Evolutionary conservation across 2,113 vertebrate species (phyloP).

Genomic region (Pangasianodon hypophthalmus): DNA sequence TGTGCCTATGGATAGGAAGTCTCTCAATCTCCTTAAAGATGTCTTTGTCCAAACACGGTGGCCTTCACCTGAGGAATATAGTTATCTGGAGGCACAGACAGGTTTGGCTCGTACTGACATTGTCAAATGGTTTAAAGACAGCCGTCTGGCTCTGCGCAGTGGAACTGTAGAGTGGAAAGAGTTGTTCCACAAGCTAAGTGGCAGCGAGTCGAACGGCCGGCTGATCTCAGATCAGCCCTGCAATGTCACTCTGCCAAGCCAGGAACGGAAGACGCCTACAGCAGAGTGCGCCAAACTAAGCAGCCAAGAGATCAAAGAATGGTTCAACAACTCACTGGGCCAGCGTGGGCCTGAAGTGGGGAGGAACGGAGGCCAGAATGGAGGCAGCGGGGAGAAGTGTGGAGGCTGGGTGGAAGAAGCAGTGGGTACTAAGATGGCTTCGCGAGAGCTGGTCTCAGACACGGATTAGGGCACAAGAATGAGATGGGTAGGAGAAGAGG

Average conservation of each 20-base stretch:
- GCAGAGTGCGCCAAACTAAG: conserved; percentile 74
- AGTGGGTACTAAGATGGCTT: conserved; percentile 58
- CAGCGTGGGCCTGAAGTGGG: conserved; percentile 68
- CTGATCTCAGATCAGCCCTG: conserved; percentile 66
- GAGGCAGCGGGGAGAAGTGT: conserved; percentile 68
- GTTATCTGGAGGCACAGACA: conserved; percentile 82
- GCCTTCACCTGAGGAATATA: conserved; percentile 89
- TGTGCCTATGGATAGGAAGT: conserved; percentile 72
- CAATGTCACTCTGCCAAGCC: conserved; percentile 71
- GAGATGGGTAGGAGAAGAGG: conserved; percentile 73
- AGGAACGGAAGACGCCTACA: conserved; percentile 73
- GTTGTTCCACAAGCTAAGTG: conserved; percentile 74
- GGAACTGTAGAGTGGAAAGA: conserved; percentile 81
- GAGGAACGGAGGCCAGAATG: conserved; percentile 74
- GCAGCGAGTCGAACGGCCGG: conserved; percentile 65
- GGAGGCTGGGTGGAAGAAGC: conserved; percentile 81
- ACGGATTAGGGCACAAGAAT: conserved; percentile 69
- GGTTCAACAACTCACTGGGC: conserved; percentile 67
- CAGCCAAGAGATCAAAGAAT: conserved; percentile 71
- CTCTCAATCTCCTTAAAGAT: conserved; percentile 82
- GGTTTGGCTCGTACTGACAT: conserved; percentile 85
- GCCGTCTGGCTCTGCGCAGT: conserved; percentile 75
- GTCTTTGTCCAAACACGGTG: conserved; percentile 87
- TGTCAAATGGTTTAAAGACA: conserved; percentile 90
- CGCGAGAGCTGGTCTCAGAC: conserved; percentile 77